Evolutionary conservation across 2,888 invertebrate species (phyloP).

Genomic region (Hirtodrosophila cameraria): DNA sequence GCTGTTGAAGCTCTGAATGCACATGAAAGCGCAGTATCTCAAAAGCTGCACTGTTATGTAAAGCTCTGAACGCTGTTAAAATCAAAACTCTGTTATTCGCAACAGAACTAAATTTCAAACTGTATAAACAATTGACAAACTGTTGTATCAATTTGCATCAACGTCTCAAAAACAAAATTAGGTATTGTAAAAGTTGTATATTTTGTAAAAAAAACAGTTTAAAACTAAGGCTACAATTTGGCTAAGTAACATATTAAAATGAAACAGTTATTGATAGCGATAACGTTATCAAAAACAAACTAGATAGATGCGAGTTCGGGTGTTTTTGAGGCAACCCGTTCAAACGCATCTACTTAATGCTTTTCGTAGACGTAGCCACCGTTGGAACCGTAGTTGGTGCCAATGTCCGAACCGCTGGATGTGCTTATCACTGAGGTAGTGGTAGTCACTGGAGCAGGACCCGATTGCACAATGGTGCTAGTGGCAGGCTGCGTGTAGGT

Average conservation of each 20-base stretch:
- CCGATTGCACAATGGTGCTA: constrained; percentile 7
- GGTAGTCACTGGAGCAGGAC: constrained; percentile 24
- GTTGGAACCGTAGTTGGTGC: constrained; percentile 69
- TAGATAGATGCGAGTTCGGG: constrained; percentile 54
- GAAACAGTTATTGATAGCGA: constrained; percentile 30
- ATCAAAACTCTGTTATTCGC: no score
- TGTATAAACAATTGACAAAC: no score
- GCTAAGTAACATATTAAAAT: constrained; percentile 49
- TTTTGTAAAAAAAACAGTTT: constrained; percentile 18
- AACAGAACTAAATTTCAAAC: no score
- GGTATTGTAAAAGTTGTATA: constrained; percentile 22
- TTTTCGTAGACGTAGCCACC: constrained; percentile 76
- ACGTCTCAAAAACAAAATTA: no score
- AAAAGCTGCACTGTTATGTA: background rate
- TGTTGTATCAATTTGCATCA: no score
- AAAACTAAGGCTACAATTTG: constrained; percentile 60
- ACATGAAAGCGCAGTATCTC: no score
- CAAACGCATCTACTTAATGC: constrained; percentile 47
- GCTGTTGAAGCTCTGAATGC: no score
- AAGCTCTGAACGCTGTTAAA: background rate
- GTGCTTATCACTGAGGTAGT: constrained; percentile 21
- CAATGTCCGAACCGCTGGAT: constrained; percentile 33
- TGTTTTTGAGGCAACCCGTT: constrained; percentile 33
- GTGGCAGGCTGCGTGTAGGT: constrained; percentile 21
- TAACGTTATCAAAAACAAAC: constrained; percentile 5